These are phyloP conservation scores for Scotopteryx bipunctaria DNA, from an alignment of 2,888 invertebrate genomes.

Conservation along the genomic window DNA sequence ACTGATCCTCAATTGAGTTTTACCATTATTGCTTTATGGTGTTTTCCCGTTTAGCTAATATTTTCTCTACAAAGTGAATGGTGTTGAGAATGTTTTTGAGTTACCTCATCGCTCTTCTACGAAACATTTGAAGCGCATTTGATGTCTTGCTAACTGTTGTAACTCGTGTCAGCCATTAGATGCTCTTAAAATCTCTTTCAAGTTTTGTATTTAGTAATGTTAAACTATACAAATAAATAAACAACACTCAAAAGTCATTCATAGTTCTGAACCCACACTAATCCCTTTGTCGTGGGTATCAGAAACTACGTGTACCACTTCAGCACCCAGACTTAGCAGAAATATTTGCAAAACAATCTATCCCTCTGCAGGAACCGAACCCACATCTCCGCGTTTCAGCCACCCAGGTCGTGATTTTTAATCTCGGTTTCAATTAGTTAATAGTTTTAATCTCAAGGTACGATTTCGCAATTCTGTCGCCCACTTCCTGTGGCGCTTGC, in stretches of 20 bases:
- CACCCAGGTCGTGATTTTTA: too few relatives aligned
- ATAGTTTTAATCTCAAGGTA: slow-evolving; percentile 27
- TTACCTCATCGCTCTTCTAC: background rate
- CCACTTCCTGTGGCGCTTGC: slow-evolving; percentile 65
- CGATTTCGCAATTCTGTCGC: slow-evolving; percentile 53
- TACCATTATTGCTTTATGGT: slow-evolving; percentile 22
- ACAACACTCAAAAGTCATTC: too few relatives aligned
- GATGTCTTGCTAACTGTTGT: background rate
- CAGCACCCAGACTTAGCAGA: too few relatives aligned
- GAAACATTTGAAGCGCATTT: background rate
- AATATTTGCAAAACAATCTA: too few relatives aligned
- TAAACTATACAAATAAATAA: too few relatives aligned
- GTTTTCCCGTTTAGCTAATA: slow-evolving; percentile 7
- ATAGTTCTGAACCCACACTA: too few relatives aligned
- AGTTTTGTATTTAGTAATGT: background rate
- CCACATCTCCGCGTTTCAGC: too few relatives aligned
- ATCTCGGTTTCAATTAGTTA: slow-evolving; percentile 8
- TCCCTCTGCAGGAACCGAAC: too few relatives aligned
- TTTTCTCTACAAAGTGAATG: background rate
- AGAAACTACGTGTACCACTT: too few relatives aligned
- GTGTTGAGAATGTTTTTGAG: background rate
- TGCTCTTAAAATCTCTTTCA: background rate
- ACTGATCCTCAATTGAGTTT: slow-evolving; percentile 33
- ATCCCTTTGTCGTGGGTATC: too few relatives aligned
- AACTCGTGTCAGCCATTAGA: background rate